phyloP scores from a whole-genome alignment of 2,113 vertebrate species.

The Zosterops hypoxanthus region DNA sequence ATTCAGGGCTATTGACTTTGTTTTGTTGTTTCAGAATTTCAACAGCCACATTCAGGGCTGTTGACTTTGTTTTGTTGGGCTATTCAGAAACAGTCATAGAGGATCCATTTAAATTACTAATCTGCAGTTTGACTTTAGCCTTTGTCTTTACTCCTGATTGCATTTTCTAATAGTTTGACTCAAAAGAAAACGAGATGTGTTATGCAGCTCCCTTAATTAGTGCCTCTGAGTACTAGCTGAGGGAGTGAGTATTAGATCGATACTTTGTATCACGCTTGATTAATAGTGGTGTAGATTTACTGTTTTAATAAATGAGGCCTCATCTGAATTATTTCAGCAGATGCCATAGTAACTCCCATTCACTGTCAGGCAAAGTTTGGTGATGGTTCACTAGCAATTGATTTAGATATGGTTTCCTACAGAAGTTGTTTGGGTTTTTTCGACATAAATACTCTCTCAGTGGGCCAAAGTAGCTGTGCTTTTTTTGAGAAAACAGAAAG shows the following conservation, averaged over 20 bases:
- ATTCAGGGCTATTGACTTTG: background rate
- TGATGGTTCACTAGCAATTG: background rate
- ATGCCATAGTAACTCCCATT: background rate
- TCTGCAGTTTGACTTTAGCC: background rate
- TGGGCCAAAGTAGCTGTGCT: background rate
- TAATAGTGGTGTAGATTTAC: constrained; percentile 19
- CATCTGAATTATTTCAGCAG: constrained; percentile 14
- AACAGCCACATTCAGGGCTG: too few species aligned
- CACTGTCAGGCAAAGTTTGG: background rate
- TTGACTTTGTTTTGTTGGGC: background rate
- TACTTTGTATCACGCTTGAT: background rate
- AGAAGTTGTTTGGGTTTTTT: background rate
- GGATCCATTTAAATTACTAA: background rate
- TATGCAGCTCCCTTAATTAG: constrained; percentile 24
- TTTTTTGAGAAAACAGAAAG: background rate
- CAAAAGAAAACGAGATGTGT: background rate
- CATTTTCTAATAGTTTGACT: background rate
- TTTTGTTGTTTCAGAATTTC: background rate
- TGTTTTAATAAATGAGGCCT: constrained; percentile 40
- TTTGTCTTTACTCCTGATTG: background rate
- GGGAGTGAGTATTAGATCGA: background rate
- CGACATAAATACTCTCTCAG: background rate
- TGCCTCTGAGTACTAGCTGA: constrained; percentile 4
- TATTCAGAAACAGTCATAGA: background rate
- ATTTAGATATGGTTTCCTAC: background rate